Evolutionary conservation across 1,140 invertebrate genomes (phyloP), one percentile per base, ranked within the genome.

Genomic region (Microplitis demolitor): DNA sequence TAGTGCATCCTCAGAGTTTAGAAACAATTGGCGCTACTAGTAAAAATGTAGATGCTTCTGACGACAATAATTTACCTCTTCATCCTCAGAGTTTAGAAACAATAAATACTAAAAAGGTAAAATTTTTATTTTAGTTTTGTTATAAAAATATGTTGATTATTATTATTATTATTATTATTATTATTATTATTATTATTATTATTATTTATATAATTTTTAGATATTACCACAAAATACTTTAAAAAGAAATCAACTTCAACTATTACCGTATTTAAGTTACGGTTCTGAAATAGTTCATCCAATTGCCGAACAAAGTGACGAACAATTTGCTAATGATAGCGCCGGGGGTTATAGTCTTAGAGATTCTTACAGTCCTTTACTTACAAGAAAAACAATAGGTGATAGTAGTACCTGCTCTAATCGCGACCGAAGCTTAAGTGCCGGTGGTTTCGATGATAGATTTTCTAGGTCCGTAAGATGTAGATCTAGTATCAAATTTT

Each of bases 281-380:
- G 91, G 92, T 60, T 93, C 92, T 51, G 92, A 94, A 81, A 93
- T 94, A 31, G 94, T 94, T 0, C 93, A 95, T 85, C 93, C 94
- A 1, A 95, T 95, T 78, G 93, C 92, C 3, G 94, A 95, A 86
- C 93, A 94, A 80, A 92, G 91, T 16, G 93, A 94, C 80, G 93
- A 95, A 84, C 93, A 92, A 87, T 85, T 86, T 71, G 76, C 79
- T 64, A 83, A 84, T 75, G 85, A 87, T 69, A 87, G 78, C 76
- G 77, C 82, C 8, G 79, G 79, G 14, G 80, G 79, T 58, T 84
- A 75, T 39, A 83, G 79, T 37, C 71, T 84, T 13, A 89, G 91
- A 75, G 91, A 91, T 37, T 92, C 91, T 0, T 91, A 91, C 78
- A 91, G 89, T 68, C 89, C 91, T 54, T 89, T 92, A 79, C 89